Conservation (phyloP, 2,888 invertebrate genomes). For the Cheilosia urbana region DNA sequence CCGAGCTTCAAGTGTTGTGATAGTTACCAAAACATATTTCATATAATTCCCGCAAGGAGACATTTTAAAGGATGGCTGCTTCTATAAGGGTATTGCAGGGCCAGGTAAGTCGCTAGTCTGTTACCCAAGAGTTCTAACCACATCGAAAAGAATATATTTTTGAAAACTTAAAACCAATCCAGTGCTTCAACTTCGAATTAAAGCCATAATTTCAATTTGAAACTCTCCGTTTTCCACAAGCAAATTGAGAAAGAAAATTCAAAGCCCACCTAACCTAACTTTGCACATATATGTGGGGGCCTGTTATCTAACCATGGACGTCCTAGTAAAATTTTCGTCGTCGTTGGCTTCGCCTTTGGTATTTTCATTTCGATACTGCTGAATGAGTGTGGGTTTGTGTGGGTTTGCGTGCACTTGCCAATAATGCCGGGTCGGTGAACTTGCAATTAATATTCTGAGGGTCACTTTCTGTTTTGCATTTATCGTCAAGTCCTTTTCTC, state of each 20-base stretch:
- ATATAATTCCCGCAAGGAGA: conserved; percentile 39
- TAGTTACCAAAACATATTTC: conserved; percentile 64
- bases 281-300: conserved; percentile 40
- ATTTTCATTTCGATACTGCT: conserved; percentile 14
- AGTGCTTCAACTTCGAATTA: background rate
- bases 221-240: background rate
- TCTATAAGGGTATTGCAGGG: conserved; percentile 80
- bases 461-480: conserved; percentile 40
- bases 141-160: background rate
- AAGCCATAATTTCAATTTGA: background rate
- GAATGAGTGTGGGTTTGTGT: background rate
- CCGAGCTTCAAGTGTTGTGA: conserved; percentile 55
- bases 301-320: conserved; percentile 71
- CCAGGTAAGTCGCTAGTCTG: conserved; percentile 82
- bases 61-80: conserved; percentile 79
- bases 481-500: background rate
- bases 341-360: conserved; percentile 21
- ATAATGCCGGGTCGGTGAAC: conserved; percentile 60
- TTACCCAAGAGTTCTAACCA: conserved; percentile 12
- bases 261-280: conserved; percentile 60
- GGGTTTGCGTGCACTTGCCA: background rate
- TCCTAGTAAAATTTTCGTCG: conserved; percentile 49
- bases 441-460: conserved; percentile 14
- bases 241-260: conserved; percentile 33
- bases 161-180: background rate